Conservation (phyloP, 2,113 vertebrate species). For the Dissostichus mawsoni region DNA sequence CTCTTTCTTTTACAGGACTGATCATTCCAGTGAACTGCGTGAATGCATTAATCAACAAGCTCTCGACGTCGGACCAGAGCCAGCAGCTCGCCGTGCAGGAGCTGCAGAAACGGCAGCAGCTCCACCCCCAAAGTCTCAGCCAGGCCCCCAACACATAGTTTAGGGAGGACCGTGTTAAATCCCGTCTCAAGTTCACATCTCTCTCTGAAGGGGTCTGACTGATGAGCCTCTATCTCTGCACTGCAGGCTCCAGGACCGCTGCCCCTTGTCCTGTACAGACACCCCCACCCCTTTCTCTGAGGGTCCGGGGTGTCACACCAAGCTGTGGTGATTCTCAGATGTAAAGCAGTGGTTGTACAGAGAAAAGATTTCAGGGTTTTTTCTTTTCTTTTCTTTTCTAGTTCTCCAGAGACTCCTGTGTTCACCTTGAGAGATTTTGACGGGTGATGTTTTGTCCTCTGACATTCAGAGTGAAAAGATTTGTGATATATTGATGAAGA, state of each 20-base stretch:
- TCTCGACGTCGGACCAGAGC: slow-evolving; percentile 96
- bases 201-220: slow-evolving; percentile 37
- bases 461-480: slow-evolving; percentile 77
- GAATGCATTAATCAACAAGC: slow-evolving; percentile 92
- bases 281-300: not conserved
- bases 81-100: slow-evolving; percentile 97
- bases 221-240: slow-evolving; percentile 36
- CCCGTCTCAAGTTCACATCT: slow-evolving; percentile 19
- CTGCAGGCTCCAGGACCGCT: slow-evolving; percentile 56
- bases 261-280: slow-evolving; percentile 17
- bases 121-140: slow-evolving; percentile 96
- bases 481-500: slow-evolving; percentile 32
- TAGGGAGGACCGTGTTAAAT: not conserved
- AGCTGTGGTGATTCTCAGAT: slow-evolving; percentile 32
- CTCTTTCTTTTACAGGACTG: slow-evolving; percentile 84
- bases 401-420: slow-evolving; percentile 45
- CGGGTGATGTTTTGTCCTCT: slow-evolving; percentile 65
- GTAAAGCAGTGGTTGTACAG: slow-evolving; percentile 57
- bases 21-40: slow-evolving; percentile 98
- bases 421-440: slow-evolving; percentile 48
- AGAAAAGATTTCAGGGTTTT: slow-evolving; percentile 56
- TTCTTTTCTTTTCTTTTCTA: slow-evolving; percentile 1
- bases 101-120: slow-evolving; percentile 98
- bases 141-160: slow-evolving; percentile 86
- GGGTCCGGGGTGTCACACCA: slow-evolving; percentile 17